These are phyloP conservation scores for Gymnopithys bicolor DNA, from an alignment of 2,797 vertebrate species.

Conservation along the genomic window DNA sequence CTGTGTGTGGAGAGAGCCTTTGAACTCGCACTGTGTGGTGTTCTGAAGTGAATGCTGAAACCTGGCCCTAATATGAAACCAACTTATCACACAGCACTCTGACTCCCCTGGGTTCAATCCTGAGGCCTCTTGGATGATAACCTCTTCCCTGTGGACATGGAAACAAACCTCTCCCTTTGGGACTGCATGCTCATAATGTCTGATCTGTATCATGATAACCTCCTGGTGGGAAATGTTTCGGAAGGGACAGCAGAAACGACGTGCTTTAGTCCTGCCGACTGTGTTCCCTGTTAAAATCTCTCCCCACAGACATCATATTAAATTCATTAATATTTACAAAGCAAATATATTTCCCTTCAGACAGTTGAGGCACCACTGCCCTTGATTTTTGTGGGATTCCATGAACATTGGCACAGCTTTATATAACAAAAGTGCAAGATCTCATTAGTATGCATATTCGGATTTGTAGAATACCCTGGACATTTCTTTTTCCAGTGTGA, in stretches of 20 bases:
- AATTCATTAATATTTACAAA: conserved; percentile 25
- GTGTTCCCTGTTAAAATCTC: neutral
- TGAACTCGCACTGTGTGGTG: neutral
- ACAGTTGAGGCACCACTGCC: neutral
- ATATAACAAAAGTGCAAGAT: neutral
- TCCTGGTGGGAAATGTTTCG: neutral
- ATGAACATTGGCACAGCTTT: neutral
- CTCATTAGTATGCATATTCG: neutral
- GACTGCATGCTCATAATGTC: neutral
- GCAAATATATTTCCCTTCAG: conserved; percentile 1
- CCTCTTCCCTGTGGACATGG: neutral
- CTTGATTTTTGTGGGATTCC: neutral
- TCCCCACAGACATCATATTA: neutral
- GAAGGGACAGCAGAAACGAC: neutral
- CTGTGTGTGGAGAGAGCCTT: neutral
- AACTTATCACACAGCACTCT: neutral
- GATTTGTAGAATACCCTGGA: neutral
- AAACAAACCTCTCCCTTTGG: conserved; percentile 16
- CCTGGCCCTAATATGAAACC: neutral
- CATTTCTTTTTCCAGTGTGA: neutral
- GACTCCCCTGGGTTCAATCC: neutral
- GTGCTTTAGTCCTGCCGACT: neutral
- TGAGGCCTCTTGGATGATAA: neutral
- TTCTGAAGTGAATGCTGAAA: neutral
- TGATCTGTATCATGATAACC: neutral